These are phyloP conservation scores for Glyphotaelius pellucidus DNA, from an alignment of 2,888 invertebrate species.

Conservation along the genomic window DNA sequence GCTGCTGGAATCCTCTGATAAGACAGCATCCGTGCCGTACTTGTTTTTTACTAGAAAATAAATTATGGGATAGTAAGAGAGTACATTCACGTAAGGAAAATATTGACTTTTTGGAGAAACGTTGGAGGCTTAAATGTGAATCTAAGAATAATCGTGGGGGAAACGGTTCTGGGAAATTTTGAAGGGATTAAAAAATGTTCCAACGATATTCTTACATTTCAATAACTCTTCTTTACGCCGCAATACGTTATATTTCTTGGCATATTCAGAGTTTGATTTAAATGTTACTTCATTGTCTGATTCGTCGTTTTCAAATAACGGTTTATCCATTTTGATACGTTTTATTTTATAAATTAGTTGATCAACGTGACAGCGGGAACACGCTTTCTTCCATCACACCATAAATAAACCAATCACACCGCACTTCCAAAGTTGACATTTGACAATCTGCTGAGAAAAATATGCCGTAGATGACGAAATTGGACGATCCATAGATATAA, in stretches of 20 bases:
- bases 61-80: neutral
- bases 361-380: neutral
- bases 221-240: slow-evolving; percentile 91
- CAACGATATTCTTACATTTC: slow-evolving; percentile 78
- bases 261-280: slow-evolving; percentile 87
- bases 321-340: slow-evolving; percentile 43
- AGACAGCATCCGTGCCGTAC: slow-evolving; percentile 80
- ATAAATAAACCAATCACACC: too few relatives aligned
- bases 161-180: neutral
- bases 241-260: slow-evolving; percentile 89
- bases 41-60: slow-evolving; percentile 82
- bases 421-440: too few relatives aligned
- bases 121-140: neutral
- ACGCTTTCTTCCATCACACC: too few relatives aligned
- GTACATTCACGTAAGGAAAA: neutral
- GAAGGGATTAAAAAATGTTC: neutral
- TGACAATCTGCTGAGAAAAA: too few relatives aligned
- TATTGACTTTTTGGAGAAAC: neutral
- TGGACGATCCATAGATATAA: too few relatives aligned
- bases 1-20: slow-evolving; percentile 73
- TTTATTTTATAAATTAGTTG: neutral
- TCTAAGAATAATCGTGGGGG: neutral
- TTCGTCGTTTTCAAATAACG: slow-evolving; percentile 78
- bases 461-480: too few relatives aligned
- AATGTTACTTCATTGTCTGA: slow-evolving; percentile 78